Evolutionary conservation across 2,797 vertebrate genomes (phyloP), one percentile per base, ranked within the genome.

Genomic region (Cyclopterus lumpus): DNA sequence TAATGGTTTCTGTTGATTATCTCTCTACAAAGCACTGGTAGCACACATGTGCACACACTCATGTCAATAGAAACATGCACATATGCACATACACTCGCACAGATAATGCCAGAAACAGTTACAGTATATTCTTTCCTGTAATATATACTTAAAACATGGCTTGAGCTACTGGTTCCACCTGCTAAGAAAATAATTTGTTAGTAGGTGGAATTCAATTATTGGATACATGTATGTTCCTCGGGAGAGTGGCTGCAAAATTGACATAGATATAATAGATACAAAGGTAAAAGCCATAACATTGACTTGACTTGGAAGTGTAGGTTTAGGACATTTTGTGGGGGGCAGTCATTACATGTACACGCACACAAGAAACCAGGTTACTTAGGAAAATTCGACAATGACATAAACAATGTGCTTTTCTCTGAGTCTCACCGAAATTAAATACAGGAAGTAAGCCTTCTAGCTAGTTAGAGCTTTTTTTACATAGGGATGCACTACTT

Each of bases 201-300:
- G 18, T 48, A 1, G 8, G 2, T 10, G 46, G 46, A 49, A 49
- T 11, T 22, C 4, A 20, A 70, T 61, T 24, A 24, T 75, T 38
- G 44, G 51, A 53, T 46, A 59, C 30, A 57, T 67, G 44, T 18
- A 75, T 75, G 75, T 49, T 58, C 22, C 10, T 10, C 55, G 58
- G 30, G 26, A 49, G 24, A 53, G 20, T 40, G 18, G 54, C 61
- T 67, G 28, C 71, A 57, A 51, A n/a, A 16, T 36, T 53, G 42
- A 67, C 28, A 18, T 24, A 11, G 59, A 73, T 68, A 60, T 36
- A 36, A 72, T 57, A 34, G 44, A 53, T 60, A n/a, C 22, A 46
- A 54, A 75, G 16, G 53, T 36, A 46, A 40, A 40, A 40, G 38
- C 38, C 12, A 40, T 40, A 5, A 36, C 36, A 64, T 28, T 28